Conservation (phyloP, 2,888 invertebrate species). For the Hipparchia semele region DNA sequence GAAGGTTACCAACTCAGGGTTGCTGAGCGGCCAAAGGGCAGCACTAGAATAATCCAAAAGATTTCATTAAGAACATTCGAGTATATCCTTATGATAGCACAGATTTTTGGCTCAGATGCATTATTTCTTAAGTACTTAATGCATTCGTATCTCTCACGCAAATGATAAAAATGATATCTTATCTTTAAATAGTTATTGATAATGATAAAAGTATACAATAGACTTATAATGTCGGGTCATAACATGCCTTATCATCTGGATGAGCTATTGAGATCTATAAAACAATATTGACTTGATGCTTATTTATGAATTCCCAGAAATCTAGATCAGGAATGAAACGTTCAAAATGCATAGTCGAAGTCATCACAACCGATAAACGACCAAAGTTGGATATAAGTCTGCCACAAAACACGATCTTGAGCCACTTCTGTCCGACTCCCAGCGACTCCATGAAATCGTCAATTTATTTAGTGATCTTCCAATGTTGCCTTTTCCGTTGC, state of each 20-base stretch:
- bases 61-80: neutral
- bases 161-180: neutral
- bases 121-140: neutral
- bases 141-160: constrained; percentile 1
- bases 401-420: no score
- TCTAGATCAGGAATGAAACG: neutral
- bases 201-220: neutral
- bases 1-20: no score
- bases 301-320: neutral
- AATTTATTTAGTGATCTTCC: no score
- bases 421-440: no score
- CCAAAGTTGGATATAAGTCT: no score
- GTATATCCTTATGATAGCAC: neutral
- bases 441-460: no score
- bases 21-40: no score
- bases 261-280: neutral
- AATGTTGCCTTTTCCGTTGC: no score
- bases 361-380: no score
- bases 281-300: neutral
- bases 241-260: neutral
- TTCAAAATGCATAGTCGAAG: no score
- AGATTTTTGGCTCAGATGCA: neutral
- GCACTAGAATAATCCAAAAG: neutral
- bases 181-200: constrained; percentile 1
- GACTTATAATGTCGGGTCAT: neutral